phyloP scores from a whole-genome alignment of 1,140 invertebrate species.

The Drosophila subpulchrella region DNA sequence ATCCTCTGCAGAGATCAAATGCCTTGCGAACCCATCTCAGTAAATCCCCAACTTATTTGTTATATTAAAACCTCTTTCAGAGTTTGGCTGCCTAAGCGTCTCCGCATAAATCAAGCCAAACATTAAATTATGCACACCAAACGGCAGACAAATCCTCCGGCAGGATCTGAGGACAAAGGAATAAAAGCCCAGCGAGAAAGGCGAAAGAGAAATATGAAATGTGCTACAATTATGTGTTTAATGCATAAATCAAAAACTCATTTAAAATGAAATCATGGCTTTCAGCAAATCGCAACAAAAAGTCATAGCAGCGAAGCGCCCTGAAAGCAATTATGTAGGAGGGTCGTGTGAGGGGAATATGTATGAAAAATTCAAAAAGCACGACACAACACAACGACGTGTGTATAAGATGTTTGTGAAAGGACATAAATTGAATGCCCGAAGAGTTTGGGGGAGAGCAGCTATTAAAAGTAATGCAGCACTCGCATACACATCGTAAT shows the following conservation, averaged over 20 bases:
- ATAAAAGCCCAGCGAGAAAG: slow-evolving; percentile 8
- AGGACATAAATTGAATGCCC: slow-evolving; percentile 75
- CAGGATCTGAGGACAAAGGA: slow-evolving; percentile 27
- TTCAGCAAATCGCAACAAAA: slow-evolving; percentile 78
- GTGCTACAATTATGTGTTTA: slow-evolving; percentile 80
- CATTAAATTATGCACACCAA: slow-evolving; percentile 79
- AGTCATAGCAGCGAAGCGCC: slow-evolving; percentile 46
- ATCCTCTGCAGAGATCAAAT: slow-evolving; percentile 19
- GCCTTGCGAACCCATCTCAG: slow-evolving; percentile 26
- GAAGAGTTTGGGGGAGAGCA: slow-evolving; percentile 33
- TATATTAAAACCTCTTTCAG: slow-evolving; percentile 58
- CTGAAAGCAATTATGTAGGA: slow-evolving; percentile 68
- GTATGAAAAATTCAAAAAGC: slow-evolving; percentile 72
- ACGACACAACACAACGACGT: slow-evolving; percentile 51
- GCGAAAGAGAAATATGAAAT: slow-evolving; percentile 42
- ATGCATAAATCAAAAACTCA: slow-evolving; percentile 83
- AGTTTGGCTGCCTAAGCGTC: slow-evolving; percentile 25
- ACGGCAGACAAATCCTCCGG: slow-evolving; percentile 63
- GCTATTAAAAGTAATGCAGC: slow-evolving; percentile 67
- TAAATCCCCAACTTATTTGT: slow-evolving; percentile 41
- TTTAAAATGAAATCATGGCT: slow-evolving; percentile 80
- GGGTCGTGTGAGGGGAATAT: slow-evolving; percentile 48
- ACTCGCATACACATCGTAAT: slow-evolving; percentile 26
- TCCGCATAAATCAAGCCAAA: slow-evolving; percentile 72
- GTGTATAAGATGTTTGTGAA: slow-evolving; percentile 70